phyloP scores from a whole-genome alignment of 2,888 invertebrate genomes.

The Cantharis flavilabris region DNA sequence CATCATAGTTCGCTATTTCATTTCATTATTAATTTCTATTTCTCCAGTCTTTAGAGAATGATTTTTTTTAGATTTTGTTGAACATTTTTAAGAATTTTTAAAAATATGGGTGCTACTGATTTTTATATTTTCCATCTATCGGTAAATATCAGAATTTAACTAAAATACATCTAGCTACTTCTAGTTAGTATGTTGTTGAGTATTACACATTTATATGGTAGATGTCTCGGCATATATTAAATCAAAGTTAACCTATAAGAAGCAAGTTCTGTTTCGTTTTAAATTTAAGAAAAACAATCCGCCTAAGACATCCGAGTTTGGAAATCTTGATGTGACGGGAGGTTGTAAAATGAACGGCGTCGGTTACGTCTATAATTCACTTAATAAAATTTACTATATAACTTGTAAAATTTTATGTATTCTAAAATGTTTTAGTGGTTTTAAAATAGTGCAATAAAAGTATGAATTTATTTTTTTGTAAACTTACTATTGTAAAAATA shows the following conservation, averaged over 20 bases:
- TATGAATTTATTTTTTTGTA: background rate
- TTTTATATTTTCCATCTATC: too few species aligned
- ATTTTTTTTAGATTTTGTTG: too few species aligned
- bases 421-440: background rate
- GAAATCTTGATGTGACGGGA: slow-evolving; percentile 39
- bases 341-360: slow-evolving; percentile 30
- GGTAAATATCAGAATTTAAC: background rate
- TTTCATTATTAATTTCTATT: too few species aligned
- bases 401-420: too few species aligned
- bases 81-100: too few species aligned
- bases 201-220: background rate
- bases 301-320: slow-evolving; percentile 39
- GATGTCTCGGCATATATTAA: background rate
- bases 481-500: background rate
- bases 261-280: slow-evolving; percentile 18
- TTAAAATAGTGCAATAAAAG: background rate
- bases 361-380: slow-evolving; percentile 12
- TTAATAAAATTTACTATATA: background rate
- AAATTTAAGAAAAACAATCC: slow-evolving; percentile 23
- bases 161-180: background rate
- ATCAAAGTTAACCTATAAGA: background rate
- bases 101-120: too few species aligned
- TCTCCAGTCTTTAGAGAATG: too few species aligned
- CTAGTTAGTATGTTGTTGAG: background rate
- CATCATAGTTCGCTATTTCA: too few species aligned